Base-by-base conservation (phyloP, 2,113 vertebrate genomes). In the Bungarus multicinctus region DNA sequence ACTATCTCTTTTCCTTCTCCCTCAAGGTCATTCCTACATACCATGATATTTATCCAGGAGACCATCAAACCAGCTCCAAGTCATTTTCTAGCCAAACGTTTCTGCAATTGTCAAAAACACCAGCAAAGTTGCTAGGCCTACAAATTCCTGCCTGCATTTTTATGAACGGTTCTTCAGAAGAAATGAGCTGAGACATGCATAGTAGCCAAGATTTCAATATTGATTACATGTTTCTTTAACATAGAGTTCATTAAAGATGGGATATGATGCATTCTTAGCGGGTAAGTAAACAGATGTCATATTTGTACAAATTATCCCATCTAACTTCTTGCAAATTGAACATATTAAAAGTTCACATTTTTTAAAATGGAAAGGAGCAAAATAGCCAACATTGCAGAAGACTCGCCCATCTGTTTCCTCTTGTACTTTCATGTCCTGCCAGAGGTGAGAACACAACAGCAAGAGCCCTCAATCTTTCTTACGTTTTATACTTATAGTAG, bases 141-240 rank as follows among this genome's bases (percentile, higher is more conserved):
- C 94, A 92, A 92, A 1, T 55, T 39, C 85, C 85, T 92, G 87
- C 69, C 55, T 25, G 88, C 94, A 90, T 50, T 54, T 34, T 94
- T 93, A 47, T 89, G 89, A 91, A 94, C 34, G 11, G 30, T 69
- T 89, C 69, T 81, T 27, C 23, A 85, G 30, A 93, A 92, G 45
- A 45, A 86, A 95, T 94, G 89, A 94, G 94, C 92, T 95, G 91
- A 0, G 52, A 96, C 95, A 96, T 93, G 93, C 94, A 91, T 45
- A 92, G 94, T 94, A 96, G 96, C 94, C 95, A 93, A 64, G 95
- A 57, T 93, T 95, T 94, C 47, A 94, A 90, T 95, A 95, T 92
- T 95, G 92, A 90, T 91, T 94, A 88, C 52, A 94, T 85, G 89
- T 54, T 55, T 55, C 89, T 74, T 85, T 85, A 43, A 52, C 57